Base-by-base conservation (phyloP, 1,140 invertebrate genomes). In the Scaptomyza hsui region DNA sequence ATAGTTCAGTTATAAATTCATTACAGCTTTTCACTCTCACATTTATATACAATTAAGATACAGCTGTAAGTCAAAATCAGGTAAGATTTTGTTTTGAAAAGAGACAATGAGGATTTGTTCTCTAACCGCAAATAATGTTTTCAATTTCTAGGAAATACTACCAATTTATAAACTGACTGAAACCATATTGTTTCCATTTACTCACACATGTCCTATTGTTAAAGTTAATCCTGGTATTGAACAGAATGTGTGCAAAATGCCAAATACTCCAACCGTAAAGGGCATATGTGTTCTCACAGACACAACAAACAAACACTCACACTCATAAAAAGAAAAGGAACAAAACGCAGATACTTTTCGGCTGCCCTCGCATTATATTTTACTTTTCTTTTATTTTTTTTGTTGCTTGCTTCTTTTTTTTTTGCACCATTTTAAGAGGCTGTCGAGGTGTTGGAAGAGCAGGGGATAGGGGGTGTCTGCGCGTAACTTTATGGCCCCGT, bases 401-500 rank as follows among this genome's bases (percentile, higher is more conserved):
- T 26, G n/a, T 35, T 44, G n/a, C 48, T 29, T 35, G 24, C 6
- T 42, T n/a, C 44, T 39, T 47, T 42, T 49, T 35, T 62, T 56
- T 41, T 47, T 65, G 61, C 68, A 65, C 19, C 21, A 42, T 62
- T 37, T 62, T 39, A 55, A 65, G 41, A 42, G 48, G 55, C 53
- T 52, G 64, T 24, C 24, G 42, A 10, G 5, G 10, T 19, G 15
- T 44, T 9, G 9, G 19, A 13, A 42, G 9, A 9, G 4, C 32
- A 1, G 32, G 51, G 9, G 4, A 10, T 18, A 6, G 21, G 56
- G 48, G 13, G 24, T 59, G 53, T 15, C 44, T 64, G 53, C 45
- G 39, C 32, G 32, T 48, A 85, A 83, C 76, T 83, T 83, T 83
- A 83, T 69, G 81, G 80, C 72, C 60, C 55, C 80, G 68, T 78